phyloP scores from a whole-genome alignment of 2,113 vertebrate genomes.

The Butorides virescens region DNA sequence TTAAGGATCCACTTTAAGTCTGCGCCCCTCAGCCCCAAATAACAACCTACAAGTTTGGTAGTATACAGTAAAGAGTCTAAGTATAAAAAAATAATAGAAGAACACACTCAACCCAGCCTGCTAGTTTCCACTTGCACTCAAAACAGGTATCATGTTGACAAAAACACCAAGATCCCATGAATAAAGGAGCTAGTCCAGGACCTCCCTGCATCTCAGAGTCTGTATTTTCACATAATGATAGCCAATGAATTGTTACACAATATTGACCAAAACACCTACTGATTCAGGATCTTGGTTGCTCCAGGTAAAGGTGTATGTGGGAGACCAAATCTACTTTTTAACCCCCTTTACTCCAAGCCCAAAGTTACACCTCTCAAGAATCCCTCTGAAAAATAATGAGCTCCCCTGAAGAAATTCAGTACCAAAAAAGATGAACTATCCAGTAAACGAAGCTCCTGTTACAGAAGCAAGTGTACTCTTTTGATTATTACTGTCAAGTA shows the following conservation, averaged over 20 bases:
- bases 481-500: background rate
- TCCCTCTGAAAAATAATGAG: background rate
- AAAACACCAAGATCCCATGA: background rate
- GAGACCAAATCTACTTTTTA: background rate
- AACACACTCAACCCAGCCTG: background rate
- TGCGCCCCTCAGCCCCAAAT: background rate
- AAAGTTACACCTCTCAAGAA: background rate
- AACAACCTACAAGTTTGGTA: background rate
- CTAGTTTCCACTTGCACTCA: background rate
- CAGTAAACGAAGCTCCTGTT: background rate
- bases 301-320: background rate
- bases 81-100: background rate
- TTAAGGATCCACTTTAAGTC: background rate
- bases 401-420: background rate
- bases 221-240: background rate
- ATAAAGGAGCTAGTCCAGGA: background rate
- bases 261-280: background rate
- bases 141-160: background rate
- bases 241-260: background rate
- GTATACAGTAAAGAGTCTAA: background rate
- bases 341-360: background rate
- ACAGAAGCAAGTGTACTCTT: background rate
- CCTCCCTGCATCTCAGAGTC: background rate
- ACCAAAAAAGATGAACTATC: background rate
- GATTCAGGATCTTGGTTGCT: background rate